Conservation (phyloP, 2,113 vertebrate species). For the Salvelinus fontinalis region DNA sequence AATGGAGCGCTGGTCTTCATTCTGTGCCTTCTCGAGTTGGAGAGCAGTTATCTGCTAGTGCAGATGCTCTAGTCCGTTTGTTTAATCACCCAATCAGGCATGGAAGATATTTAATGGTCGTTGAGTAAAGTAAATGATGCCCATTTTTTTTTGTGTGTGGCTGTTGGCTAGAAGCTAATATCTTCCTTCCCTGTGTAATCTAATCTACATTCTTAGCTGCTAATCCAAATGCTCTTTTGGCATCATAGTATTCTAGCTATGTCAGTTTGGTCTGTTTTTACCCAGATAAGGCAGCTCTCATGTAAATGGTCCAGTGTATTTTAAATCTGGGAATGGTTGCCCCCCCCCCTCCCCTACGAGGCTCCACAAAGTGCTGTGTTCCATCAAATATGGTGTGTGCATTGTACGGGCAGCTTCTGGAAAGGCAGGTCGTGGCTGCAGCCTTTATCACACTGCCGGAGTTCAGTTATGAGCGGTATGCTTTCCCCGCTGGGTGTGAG, state of each 20-base stretch:
- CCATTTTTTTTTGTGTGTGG: neutral
- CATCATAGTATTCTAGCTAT: too few species aligned
- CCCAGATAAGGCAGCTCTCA: neutral
- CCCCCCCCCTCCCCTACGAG: neutral
- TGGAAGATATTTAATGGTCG: neutral
- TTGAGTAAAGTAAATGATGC: neutral
- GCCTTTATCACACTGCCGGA: constrained; percentile 42
- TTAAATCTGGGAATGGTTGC: constrained; percentile 34
- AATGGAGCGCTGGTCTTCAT: too few species aligned
- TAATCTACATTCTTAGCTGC: too few species aligned
- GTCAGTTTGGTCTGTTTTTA: neutral
- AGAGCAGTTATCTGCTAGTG: too few species aligned
- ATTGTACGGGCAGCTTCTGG: constrained; percentile 72
- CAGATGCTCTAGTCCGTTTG: neutral
- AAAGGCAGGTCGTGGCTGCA: constrained; percentile 58
- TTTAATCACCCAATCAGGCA: neutral
- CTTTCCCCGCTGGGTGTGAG: constrained; percentile 59
- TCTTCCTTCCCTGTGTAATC: too few species aligned
- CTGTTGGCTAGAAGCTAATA: too few species aligned
- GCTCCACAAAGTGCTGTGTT: constrained; percentile 45
- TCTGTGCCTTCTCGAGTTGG: too few species aligned
- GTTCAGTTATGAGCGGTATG: constrained; percentile 60
- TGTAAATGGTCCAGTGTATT: constrained; percentile 34
- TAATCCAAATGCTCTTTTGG: too few species aligned
- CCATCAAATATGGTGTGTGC: constrained; percentile 25